A percentile compares a stretch with the other conserved stretches of the same genome.
Conservation (phyloP, 2,797 vertebrate genomes). For the Champsocephalus gunnari region DNA sequence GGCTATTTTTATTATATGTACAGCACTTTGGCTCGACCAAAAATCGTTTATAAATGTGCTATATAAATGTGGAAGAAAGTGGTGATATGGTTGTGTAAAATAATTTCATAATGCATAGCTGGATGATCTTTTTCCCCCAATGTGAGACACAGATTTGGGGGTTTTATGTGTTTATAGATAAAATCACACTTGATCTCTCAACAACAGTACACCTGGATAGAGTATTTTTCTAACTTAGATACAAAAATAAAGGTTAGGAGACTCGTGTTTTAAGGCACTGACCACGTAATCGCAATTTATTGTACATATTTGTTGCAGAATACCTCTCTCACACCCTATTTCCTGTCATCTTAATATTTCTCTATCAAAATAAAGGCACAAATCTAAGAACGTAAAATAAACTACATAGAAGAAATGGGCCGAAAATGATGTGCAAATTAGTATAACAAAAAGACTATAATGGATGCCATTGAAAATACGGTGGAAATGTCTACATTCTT, state of each 20-base stretch:
- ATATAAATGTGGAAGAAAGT: conserved; percentile 1
- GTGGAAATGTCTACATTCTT: not conserved
- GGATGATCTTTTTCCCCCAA: not conserved
- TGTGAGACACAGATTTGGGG: not conserved
- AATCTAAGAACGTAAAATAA: not conserved
- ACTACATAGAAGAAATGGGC: not conserved
- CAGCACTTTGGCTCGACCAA: no score
- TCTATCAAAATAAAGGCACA: conserved; percentile 5
- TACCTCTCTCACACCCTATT: not conserved
- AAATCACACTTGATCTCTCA: not conserved
- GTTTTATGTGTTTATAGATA: not conserved
- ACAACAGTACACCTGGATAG: not conserved
- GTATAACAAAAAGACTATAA: not conserved
- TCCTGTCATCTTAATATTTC: not conserved
- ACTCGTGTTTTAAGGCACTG: no score
- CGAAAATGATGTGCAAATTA: not conserved
- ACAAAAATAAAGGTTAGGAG: not conserved
- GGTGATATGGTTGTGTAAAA: not conserved
- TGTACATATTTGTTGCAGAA: not conserved
- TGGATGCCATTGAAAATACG: not conserved
- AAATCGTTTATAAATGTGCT: no score
- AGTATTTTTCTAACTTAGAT: not conserved
- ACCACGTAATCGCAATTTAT: not conserved
- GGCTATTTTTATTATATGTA: no score
- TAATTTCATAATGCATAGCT: conserved; percentile 7